Conservation (phyloP, 30 jellyfish, hydroid and myxozoan genomes). For the Cassiopea xamachana region DNA sequence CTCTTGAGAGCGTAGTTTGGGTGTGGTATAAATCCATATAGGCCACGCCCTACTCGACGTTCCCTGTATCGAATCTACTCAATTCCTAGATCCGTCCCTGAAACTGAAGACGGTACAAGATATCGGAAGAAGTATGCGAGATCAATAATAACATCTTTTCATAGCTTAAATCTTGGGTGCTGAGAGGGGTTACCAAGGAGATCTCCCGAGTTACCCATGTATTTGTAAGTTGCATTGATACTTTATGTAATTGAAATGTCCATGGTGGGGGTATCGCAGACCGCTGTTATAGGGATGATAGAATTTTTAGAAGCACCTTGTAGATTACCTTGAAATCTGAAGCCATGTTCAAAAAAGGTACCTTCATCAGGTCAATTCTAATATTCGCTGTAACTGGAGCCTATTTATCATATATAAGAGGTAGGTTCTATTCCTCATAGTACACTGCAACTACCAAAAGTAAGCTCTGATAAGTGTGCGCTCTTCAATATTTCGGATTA, state of each 20-base stretch:
- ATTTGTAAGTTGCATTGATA: not conserved
- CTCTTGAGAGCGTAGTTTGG: no score
- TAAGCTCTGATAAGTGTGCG: no score
- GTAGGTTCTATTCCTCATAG: not conserved
- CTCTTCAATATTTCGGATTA: not conserved
- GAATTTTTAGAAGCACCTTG: no score
- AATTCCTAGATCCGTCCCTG: no score
- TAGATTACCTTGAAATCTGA: not conserved
- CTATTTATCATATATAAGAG: not conserved
- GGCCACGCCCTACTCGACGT: no score
- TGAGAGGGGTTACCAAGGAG: slow-evolving; percentile 22
- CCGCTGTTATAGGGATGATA: no score
- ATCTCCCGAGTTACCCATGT: slow-evolving; percentile 26
- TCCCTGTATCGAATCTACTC: no score
- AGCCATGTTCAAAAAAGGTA: not conserved
- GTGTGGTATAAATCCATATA: no score
- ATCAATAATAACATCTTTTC: no score
- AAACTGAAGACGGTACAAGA: no score
- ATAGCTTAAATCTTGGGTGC: not conserved
- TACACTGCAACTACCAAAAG: not conserved
- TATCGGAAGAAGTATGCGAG: no score
- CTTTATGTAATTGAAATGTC: not conserved
- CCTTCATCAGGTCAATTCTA: not conserved
- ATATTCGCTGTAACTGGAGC: not conserved
- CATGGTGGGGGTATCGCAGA: no score